Evolutionary conservation across 2,113 vertebrate species (phyloP).

Genomic region (Gila orcuttii): DNA sequence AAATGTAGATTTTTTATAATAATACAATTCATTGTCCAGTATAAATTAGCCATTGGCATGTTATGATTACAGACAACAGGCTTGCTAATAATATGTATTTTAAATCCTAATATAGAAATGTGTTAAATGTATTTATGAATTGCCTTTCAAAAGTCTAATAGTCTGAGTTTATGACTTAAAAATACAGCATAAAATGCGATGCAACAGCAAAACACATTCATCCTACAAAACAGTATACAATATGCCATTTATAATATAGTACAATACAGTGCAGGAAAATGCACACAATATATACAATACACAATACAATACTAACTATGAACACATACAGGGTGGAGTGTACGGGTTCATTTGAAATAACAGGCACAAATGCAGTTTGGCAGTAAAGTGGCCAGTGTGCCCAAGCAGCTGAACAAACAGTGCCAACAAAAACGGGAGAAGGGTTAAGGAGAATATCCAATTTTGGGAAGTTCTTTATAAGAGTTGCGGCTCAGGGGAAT

Average conservation of each 20-base stretch:
- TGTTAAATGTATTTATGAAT: neutral
- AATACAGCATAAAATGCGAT: neutral
- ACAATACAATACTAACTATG: neutral
- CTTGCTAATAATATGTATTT: neutral
- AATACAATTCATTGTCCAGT: neutral
- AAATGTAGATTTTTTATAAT: neutral
- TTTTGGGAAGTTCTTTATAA: neutral
- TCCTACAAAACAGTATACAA: neutral
- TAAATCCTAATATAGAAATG: neutral
- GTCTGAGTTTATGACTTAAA: neutral
- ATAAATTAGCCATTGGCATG: neutral
- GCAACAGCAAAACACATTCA: neutral
- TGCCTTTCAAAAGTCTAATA: neutral
- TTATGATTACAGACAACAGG: neutral
- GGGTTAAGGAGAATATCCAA: neutral
- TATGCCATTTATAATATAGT: neutral
- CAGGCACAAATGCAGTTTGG: neutral
- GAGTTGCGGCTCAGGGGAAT: neutral
- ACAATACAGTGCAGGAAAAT: neutral
- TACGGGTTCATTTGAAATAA: neutral
- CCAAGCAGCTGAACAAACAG: conserved; percentile 14
- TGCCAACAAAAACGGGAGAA: neutral
- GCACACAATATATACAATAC: neutral
- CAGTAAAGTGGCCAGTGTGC: neutral
- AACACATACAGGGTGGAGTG: neutral